phyloP scores from a whole-genome alignment of 2,113 vertebrate genomes.

The Xyrauchen texanus region DNA sequence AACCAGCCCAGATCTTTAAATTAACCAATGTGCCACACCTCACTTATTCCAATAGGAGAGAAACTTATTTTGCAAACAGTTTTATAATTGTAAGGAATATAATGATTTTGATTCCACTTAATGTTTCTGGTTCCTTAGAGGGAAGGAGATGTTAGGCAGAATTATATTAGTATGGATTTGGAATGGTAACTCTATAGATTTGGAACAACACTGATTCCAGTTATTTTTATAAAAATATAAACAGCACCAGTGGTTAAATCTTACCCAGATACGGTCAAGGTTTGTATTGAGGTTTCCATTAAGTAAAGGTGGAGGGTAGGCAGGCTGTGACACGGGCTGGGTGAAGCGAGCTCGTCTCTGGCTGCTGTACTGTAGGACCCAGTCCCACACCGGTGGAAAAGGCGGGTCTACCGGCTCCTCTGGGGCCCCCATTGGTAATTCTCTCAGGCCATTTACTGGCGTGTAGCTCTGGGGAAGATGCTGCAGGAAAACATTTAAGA shows the following conservation, averaged over 20 bases:
- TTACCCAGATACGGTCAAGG: constrained; percentile 71
- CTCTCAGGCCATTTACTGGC: constrained; percentile 74
- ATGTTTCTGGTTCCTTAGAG: too few relatives aligned
- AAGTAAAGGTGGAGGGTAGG: constrained; percentile 51
- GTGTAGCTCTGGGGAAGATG: constrained; percentile 80
- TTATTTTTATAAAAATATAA: too few relatives aligned
- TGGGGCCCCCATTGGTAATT: constrained; percentile 60
- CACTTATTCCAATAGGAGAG: too few relatives aligned
- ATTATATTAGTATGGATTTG: too few relatives aligned
- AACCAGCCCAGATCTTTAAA: too few relatives aligned
- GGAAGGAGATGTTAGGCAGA: too few relatives aligned
- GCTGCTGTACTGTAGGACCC: constrained; percentile 82
- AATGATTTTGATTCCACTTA: too few relatives aligned
- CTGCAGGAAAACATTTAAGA: constrained; percentile 53
- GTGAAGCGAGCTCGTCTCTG: constrained; percentile 76
- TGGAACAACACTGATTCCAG: too few relatives aligned
- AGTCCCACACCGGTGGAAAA: constrained; percentile 83
- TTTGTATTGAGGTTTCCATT: constrained; percentile 72
- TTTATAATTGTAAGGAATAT: too few relatives aligned
- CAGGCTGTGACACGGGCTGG: constrained; percentile 69
- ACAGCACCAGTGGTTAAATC: not conserved
- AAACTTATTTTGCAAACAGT: too few relatives aligned
- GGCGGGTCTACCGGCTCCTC: constrained; percentile 60
- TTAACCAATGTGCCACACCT: too few relatives aligned
- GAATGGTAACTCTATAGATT: too few relatives aligned